A percentile compares a stretch with the other conserved stretches of the same genome.
Conservation (phyloP, 53 echinoderm and acorn worm genomes). For the Patiria pectinifera region DNA sequence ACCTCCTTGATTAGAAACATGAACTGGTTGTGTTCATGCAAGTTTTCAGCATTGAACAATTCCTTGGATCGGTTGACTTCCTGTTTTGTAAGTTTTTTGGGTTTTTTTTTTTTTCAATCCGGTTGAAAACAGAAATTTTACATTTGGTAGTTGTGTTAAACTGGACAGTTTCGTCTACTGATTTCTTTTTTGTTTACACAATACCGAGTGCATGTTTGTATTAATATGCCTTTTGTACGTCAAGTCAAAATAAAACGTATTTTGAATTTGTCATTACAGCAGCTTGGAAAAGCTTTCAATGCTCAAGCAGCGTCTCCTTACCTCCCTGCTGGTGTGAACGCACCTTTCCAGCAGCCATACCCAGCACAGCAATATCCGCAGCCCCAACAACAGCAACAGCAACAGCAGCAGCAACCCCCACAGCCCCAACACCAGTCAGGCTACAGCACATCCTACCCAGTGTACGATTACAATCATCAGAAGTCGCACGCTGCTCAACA, state of each 20-base stretch:
- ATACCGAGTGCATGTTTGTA: background rate
- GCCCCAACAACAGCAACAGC: conserved; percentile 67
- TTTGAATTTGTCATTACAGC: conserved; percentile 8
- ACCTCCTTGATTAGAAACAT: background rate
- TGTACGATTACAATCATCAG: conserved; percentile 57
- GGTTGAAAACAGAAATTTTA: too few species aligned
- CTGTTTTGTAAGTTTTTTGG: too few species aligned
- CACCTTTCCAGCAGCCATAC: conserved; percentile 62
- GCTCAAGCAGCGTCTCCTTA: conserved; percentile 45
- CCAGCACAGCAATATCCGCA: conserved; percentile 59
- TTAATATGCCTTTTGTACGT: background rate
- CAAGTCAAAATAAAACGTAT: background rate
- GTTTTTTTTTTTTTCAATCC: too few species aligned
- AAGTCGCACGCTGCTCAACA: conserved; percentile 37
- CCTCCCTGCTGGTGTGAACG: conserved; percentile 43
- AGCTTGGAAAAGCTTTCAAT: conserved; percentile 47
- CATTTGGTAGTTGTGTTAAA: too few species aligned
- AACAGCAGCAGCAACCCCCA: conserved; percentile 39
- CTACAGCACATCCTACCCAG: conserved; percentile 38
- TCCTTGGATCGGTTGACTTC: too few species aligned
- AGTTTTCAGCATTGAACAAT: too few species aligned
- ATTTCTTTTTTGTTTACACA: too few species aligned
- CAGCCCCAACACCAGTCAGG: conserved; percentile 54
- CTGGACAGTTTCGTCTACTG: too few species aligned
- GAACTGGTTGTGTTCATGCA: too few species aligned